Percentiles rank a stretch among this genome's conserved stretches.
Evolutionary conservation across 2,797 vertebrate species (phyloP).

Genomic region (Sebastes dallii): DNA sequence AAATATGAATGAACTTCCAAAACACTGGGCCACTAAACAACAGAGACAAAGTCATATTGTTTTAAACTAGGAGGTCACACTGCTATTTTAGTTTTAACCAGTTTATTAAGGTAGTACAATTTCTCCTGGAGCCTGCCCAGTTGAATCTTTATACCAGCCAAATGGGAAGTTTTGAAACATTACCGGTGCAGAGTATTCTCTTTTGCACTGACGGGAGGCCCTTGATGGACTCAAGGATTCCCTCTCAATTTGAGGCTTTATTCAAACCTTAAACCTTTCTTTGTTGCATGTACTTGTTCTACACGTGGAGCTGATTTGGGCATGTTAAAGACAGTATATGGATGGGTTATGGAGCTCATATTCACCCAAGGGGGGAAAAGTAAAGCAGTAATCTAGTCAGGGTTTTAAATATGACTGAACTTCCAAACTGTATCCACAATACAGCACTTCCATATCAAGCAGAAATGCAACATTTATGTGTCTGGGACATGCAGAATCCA

Average conservation of each 20-base stretch:
- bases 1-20: not conserved
- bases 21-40: too few species aligned
- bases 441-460: not conserved
- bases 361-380: not conserved
- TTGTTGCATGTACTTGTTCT: not conserved
- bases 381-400: not conserved
- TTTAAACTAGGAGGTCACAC: too few species aligned
- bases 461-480: not conserved
- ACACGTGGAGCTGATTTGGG: constrained; percentile 28
- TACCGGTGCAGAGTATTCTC: not conserved
- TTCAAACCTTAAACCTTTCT: not conserved
- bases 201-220: not conserved
- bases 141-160: not conserved
- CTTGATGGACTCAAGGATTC: not conserved
- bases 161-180: too few species aligned
- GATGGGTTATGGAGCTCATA: not conserved
- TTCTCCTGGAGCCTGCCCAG: not conserved
- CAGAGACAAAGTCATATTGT: too few species aligned
- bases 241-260: not conserved
- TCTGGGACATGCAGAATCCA: not conserved
- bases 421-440: not conserved
- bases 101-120: too few species aligned
- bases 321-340: not conserved
- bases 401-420: not conserved
- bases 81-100: too few species aligned